A percentile compares a stretch with the other conserved stretches of the same genome.
These are phyloP conservation scores for Dryas iulia DNA, from an alignment of 1,140 invertebrate genomes.

Conservation along the genomic window DNA sequence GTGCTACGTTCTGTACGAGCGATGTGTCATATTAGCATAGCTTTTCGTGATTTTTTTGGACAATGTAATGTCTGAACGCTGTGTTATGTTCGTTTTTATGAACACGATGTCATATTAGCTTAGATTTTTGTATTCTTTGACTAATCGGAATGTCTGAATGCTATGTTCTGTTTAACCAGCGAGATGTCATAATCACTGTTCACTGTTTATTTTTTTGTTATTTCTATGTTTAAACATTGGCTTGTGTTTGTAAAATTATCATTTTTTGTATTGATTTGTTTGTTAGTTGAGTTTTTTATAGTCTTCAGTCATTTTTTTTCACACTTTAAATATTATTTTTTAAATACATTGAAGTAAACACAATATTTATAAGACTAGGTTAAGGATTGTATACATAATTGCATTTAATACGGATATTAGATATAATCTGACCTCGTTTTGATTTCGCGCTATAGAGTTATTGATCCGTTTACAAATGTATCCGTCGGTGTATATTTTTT, in stretches of 20 bases:
- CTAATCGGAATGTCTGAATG: no score
- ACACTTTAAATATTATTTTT: not conserved
- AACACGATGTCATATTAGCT: no score
- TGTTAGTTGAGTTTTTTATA: not conserved
- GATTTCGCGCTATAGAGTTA: constrained; percentile 14
- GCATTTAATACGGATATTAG: constrained; percentile 6
- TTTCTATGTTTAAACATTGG: not conserved
- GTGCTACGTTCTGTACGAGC: not conserved
- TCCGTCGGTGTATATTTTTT: not conserved
- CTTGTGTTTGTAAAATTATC: not conserved
- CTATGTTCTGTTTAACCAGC: no score
- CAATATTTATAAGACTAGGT: not conserved
- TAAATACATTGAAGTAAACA: not conserved
- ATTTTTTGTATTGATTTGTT: not conserved
- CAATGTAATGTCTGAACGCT: no score
- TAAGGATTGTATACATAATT: not conserved
- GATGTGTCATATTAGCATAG: not conserved
- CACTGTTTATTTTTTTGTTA: not conserved
- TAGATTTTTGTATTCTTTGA: no score
- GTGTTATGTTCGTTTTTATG: no score
- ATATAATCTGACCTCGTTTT: constrained; percentile 22
- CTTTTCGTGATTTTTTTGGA: no score
- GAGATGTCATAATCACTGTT: no score
- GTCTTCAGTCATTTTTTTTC: not conserved
- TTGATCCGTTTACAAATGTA: constrained; percentile 16